These are phyloP conservation scores for Pemphigus obesinymphae DNA, from an alignment of 1,140 invertebrate species.

Conservation along the genomic window DNA sequence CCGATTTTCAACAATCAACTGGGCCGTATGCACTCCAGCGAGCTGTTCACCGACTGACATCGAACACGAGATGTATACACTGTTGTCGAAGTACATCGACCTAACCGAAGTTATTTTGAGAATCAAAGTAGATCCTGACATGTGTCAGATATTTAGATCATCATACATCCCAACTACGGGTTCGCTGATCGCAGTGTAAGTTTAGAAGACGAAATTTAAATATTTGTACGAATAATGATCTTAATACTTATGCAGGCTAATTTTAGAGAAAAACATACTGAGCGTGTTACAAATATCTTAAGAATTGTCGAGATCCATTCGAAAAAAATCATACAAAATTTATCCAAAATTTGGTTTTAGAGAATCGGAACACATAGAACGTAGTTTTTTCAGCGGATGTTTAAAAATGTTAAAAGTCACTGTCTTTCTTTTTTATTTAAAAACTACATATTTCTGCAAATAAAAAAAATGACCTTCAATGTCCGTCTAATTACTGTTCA, in stretches of 20 bases:
- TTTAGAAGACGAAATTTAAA: background rate
- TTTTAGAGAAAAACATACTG: background rate
- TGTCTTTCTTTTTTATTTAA: no score
- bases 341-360: no score
- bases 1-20: conserved; percentile 59
- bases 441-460: no score
- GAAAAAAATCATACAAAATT: no score
- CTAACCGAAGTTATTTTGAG: conserved; percentile 54
- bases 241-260: background rate
- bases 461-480: no score
- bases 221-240: background rate
- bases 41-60: conserved; percentile 57
- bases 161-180: conserved; percentile 49
- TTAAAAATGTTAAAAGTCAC: no score
- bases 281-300: no score
- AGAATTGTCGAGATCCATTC: no score
- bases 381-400: no score
- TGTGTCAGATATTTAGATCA: conserved; percentile 55
- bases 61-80: conserved; percentile 54
- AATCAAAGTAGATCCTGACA: conserved; percentile 57
- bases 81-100: conserved; percentile 48
- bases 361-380: no score
- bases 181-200: conserved; percentile 55
- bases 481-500: no score
- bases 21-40: conserved; percentile 60